Evolutionary conservation across 2,888 invertebrate genomes (phyloP).

Genomic region (Pyrocoelia pectoralis): DNA sequence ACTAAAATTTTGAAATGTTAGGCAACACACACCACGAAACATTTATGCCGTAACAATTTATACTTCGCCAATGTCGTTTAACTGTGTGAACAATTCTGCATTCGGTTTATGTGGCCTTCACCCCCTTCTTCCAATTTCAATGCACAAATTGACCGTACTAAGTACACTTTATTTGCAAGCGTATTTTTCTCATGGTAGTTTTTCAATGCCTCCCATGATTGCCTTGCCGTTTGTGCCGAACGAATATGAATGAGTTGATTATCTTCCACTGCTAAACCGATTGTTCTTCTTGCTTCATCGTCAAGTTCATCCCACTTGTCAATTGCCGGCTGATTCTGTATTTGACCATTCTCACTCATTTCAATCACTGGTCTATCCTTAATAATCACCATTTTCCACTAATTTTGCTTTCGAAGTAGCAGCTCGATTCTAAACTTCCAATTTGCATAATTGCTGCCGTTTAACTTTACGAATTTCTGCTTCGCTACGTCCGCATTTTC

Average conservation of each 20-base stretch:
- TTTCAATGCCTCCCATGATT: background rate
- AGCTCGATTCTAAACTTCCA: background rate
- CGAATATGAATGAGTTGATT: background rate
- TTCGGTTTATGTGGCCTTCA: background rate
- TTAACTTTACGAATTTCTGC: background rate
- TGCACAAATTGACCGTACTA: background rate
- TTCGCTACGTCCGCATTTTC: no score
- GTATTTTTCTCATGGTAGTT: background rate
- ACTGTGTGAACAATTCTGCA: background rate
- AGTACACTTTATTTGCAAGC: background rate
- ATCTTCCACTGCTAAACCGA: background rate
- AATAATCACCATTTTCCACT: background rate
- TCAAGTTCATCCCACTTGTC: background rate
- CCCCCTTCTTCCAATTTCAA: background rate
- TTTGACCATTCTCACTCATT: no score
- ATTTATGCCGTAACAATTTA: background rate
- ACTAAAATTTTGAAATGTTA: no score
- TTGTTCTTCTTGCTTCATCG: background rate
- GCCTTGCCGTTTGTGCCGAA: background rate
- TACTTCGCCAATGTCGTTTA: background rate
- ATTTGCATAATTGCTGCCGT: background rate
- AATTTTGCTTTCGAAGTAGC: background rate
- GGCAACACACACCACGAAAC: no score
- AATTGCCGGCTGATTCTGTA: background rate
- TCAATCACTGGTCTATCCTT: no score